These are phyloP conservation scores for Cuculus canorus DNA, from an alignment of 2,797 vertebrate species.

Conservation along the genomic window DNA sequence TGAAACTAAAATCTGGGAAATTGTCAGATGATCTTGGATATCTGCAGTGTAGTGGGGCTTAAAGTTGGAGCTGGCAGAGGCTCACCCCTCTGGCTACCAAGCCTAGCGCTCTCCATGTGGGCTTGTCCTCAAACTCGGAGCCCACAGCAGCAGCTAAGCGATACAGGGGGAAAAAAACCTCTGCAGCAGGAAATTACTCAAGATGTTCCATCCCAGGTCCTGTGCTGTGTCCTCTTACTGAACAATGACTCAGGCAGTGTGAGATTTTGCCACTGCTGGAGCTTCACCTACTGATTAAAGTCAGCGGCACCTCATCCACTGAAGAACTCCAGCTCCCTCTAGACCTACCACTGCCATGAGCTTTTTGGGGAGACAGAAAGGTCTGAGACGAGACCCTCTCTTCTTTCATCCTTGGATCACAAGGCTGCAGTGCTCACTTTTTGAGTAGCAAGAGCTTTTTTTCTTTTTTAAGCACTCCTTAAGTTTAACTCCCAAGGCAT, in stretches of 20 bases:
- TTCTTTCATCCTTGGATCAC: background rate
- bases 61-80: background rate
- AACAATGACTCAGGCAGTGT: rapidly evolving
- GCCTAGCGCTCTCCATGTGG: background rate
- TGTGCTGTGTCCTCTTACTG: background rate
- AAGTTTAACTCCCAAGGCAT: background rate
- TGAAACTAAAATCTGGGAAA: background rate
- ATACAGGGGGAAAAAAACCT: background rate
- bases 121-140: background rate
- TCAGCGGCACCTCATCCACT: rapidly evolving
- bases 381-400: background rate
- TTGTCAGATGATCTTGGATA: background rate
- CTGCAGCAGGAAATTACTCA: background rate
- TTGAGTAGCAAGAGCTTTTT: background rate
- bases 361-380: background rate
- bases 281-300: background rate
- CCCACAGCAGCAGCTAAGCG: background rate
- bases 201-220: rapidly evolving
- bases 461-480: background rate
- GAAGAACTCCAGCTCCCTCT: background rate
- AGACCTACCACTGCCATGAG: background rate
- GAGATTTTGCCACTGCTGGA: background rate
- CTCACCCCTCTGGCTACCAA: background rate
- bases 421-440: background rate
- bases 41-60: background rate